Evolutionary conservation across 2,113 vertebrate genomes (phyloP).

Genomic region (Morone saxatilis): DNA sequence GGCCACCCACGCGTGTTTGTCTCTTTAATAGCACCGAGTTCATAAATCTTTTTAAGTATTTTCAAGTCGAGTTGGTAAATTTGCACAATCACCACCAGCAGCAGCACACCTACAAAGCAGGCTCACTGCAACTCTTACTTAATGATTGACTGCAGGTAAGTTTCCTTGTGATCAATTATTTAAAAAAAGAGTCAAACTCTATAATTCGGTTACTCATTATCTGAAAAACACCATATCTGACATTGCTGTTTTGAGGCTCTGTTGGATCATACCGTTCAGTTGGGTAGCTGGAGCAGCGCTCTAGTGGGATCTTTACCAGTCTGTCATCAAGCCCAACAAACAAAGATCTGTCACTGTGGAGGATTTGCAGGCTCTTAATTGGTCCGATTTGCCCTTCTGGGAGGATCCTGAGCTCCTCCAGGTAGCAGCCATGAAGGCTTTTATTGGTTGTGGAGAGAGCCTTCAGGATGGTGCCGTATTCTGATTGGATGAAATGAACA

Average conservation of each 20-base stretch:
- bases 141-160: background rate
- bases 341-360: conserved; percentile 91
- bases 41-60: conserved; percentile 18
- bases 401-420: conserved; percentile 94
- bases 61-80: background rate
- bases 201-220: background rate
- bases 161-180: background rate
- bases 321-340: conserved; percentile 91
- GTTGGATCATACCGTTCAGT: conserved; percentile 84
- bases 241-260: background rate
- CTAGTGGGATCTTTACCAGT: conserved; percentile 91
- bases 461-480: conserved; percentile 95
- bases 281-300: conserved; percentile 90
- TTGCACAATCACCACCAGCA: conserved; percentile 3
- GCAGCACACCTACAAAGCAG: background rate
- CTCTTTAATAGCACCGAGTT: conserved; percentile 1
- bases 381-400: conserved; percentile 84
- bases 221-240: background rate
- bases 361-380: conserved; percentile 90
- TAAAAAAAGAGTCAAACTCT: background rate
- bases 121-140: background rate
- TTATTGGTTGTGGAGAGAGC: conserved; percentile 89
- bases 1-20: conserved; percentile 14
- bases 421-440: conserved; percentile 88
- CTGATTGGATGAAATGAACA: conserved; percentile 75